Conservation (phyloP, 2,797 vertebrate genomes). For the Acestrorhynchus altus region DNA sequence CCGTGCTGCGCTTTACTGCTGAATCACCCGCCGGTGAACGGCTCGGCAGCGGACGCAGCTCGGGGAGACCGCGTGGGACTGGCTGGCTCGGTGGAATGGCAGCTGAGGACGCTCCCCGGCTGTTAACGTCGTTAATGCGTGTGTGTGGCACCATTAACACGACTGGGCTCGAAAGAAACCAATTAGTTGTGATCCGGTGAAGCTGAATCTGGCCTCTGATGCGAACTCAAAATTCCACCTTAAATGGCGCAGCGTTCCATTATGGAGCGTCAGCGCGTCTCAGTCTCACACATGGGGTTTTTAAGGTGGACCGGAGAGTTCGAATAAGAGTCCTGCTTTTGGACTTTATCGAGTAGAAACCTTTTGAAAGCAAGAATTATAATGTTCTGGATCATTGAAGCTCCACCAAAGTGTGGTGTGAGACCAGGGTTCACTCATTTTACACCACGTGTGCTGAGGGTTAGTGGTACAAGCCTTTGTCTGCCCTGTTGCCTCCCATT, state of each 20-base stretch:
- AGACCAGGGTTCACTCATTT: background rate
- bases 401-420: background rate
- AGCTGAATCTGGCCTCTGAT: no score
- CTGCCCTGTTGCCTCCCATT: background rate
- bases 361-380: no score
- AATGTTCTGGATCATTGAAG: background rate
- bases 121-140: background rate
- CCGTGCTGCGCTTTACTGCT: slow-evolving; percentile 4
- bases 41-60: background rate
- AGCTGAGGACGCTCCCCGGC: background rate
- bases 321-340: background rate
- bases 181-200: no score
- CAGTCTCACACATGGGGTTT: no score
- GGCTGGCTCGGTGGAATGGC: background rate
- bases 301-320: no score
- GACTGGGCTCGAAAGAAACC: no score
- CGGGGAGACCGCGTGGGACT: slow-evolving; percentile 50
- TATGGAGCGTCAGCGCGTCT: no score
- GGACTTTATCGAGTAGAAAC: background rate
- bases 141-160: no score
- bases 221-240: no score
- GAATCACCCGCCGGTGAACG: slow-evolving; percentile 29
- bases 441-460: slow-evolving; percentile 16
- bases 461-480: background rate
- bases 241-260: no score